Evolutionary conservation across 2,113 vertebrate genomes (phyloP), one percentile per base, ranked within the genome.

Genomic region (Otus sunia): DNA sequence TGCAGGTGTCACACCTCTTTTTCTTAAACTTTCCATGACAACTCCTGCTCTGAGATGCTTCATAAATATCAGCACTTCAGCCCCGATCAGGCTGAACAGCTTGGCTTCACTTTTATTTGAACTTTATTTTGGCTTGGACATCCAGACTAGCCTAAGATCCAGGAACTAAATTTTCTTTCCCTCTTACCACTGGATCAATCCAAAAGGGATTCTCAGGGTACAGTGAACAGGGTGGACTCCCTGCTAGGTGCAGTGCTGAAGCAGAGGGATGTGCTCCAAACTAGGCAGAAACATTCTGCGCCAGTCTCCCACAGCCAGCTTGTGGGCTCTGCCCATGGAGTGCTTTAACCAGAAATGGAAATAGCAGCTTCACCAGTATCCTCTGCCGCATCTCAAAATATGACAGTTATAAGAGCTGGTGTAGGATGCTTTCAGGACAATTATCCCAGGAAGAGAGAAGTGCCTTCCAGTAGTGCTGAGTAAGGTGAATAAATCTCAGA

Each of bases 51-150:
- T 82, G 69, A 56, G 50, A 17, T 94, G 64, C 37, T 19, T 91
- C 64, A 47, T 71, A 95, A 69, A 77, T 36, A 41, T 72, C 73
- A 73, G 5, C 18, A 20, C 71, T 89, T 94, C 62, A 2, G 45
- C 26, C 88, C 74, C 83, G 50, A 93, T 94, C 36, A 58, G 78
- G 22, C 78, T 76, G 67, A 95, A 50, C 58, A 90, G 41, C 55
- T 86, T 92, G 94, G 45, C 81, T 94, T 94, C 92, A 90, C 91
- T 96, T 94, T 79, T 90, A 58, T 58, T 80, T 97, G 93, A 96
- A 96, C 94, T 96, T 96, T 97, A 90, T 95, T 94, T 97, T 96
- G 96, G 93, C 94, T 96, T 93, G 30, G 67, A 89, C 36, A 90
- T 90, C 45, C 60, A 91, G 96, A 79, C 92, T 96, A 88, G 94